phyloP scores from a whole-genome alignment of 1,140 invertebrate species.

The Myzus persicae region DNA sequence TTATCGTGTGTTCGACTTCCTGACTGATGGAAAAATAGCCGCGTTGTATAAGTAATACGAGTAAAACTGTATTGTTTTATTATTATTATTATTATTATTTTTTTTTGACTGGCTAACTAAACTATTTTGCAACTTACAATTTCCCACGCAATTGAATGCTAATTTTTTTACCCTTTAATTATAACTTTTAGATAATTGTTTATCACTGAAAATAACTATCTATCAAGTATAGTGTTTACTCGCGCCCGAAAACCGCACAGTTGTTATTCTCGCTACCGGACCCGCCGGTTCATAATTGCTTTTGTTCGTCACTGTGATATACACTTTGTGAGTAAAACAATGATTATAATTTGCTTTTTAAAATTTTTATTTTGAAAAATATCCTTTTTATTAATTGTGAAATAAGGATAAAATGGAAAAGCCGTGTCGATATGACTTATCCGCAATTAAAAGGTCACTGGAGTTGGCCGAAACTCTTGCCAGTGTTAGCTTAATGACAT shows the following conservation, averaged over 20 bases:
- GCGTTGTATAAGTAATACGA: not conserved
- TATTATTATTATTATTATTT: too few relatives aligned
- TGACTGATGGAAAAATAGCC: constrained; percentile 52
- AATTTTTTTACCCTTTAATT: not conserved
- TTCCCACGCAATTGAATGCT: constrained; percentile 5
- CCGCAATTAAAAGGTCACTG: constrained; percentile 67
- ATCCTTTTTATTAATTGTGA: not conserved
- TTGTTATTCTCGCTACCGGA: not conserved
- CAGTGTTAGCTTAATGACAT: constrained; percentile 69
- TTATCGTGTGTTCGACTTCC: constrained; percentile 54
- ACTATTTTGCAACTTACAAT: not conserved
- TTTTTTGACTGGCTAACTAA: not conserved
- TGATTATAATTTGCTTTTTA: not conserved
- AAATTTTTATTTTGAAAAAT: not conserved
- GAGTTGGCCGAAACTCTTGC: constrained; percentile 70
- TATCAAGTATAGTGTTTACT: not conserved
- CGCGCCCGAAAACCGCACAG: not conserved
- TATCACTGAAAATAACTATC: not conserved
- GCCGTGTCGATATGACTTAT: constrained; percentile 60
- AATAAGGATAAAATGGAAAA: constrained; percentile 30
- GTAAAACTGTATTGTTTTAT: constrained; percentile 31
- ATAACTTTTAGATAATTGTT: not conserved
- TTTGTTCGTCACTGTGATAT: not conserved
- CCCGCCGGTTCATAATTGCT: constrained; percentile 16
- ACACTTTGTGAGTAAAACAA: not conserved